Evolutionary conservation across 1,140 invertebrate genomes (phyloP), one percentile per base, ranked within the genome.

Genomic region (Oppia nitens): DNA sequence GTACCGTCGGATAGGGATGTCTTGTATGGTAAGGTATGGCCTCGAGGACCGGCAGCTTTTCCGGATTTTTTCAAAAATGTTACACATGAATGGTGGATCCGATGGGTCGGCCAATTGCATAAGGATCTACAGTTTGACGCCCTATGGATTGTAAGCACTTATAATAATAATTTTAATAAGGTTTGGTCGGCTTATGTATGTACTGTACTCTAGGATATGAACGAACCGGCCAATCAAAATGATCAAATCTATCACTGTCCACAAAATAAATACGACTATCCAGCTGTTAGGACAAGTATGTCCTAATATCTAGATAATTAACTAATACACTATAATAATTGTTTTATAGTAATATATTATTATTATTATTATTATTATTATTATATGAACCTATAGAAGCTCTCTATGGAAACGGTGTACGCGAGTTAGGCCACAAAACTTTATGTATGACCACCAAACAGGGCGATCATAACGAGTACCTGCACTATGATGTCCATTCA

Each of bases 381-480:
- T n/a, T n/a, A n/a, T n/a, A n/a, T n/a, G n/a, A n/a, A n/a, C n/a
- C n/a, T n/a, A n/a, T n/a, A n/a, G n/a, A n/a, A n/a, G n/a, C n/a
- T n/a, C n/a, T n/a, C n/a, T n/a, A n/a, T n/a, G n/a, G n/a, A n/a
- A n/a, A n/a, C n/a, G n/a, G n/a, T n/a, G 61, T 6, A 40, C 72
- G 23, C 74, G 53, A 28, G 62, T 94, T 9, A 73, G 73, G 75
- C 23, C 77, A 74, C 11, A 81, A 81, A 65, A 93, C 90, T 1
- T 60, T 93, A 2, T 94, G 90, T 66, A 85, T 90, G 79, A 81
- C 83, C 61, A 82, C 84, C 0, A 71, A 74, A 60, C 86, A 89
- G 59, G 50, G 50, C 11, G 50, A 75, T 62, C 87, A 90, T 60
- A 74, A 80, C 52, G 24, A 20, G 25, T 62, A 61, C 17, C 21